phyloP scores from a whole-genome alignment of 2,113 vertebrate genomes.

The Amphiprion ocellaris region DNA sequence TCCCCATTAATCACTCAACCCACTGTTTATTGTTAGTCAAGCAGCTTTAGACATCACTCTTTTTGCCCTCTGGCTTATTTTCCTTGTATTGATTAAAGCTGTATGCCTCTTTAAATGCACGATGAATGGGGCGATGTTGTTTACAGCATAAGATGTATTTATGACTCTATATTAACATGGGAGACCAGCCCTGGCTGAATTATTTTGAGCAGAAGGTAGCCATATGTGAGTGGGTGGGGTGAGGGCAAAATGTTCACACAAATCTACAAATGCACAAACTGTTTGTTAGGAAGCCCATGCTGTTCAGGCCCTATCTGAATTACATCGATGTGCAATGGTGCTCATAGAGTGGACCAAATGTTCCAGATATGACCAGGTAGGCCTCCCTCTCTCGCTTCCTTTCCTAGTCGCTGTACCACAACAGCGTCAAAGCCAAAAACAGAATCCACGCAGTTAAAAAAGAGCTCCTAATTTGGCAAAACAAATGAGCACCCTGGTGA shows the following conservation, averaged over 20 bases:
- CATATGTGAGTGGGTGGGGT: conserved; percentile 66
- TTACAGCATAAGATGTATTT: conserved; percentile 20
- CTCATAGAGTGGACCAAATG: conserved; percentile 47
- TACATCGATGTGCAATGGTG: conserved; percentile 21
- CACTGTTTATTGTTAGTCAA: not conserved
- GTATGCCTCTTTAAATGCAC: not conserved
- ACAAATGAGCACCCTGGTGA: conserved; percentile 50
- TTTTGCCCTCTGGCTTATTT: not conserved
- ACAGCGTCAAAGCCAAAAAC: conserved; percentile 43
- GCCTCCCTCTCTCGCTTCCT: not conserved
- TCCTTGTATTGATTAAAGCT: not conserved
- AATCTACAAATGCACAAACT: conserved; percentile 28
- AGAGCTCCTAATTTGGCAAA: conserved; percentile 56
- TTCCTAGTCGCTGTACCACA: conserved; percentile 23
- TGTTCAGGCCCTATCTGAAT: conserved; percentile 48
- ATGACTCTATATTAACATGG: conserved; percentile 15
- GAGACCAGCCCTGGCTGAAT: conserved; percentile 38
- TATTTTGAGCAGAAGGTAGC: conserved; percentile 63
- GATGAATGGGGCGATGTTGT: conserved; percentile 8
- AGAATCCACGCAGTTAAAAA: conserved; percentile 22
- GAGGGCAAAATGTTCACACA: conserved; percentile 34
- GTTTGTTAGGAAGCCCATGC: conserved; percentile 41
- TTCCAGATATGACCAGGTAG: conserved; percentile 32
- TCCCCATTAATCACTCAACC: not conserved
- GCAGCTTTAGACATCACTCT: not conserved